Percentiles rank a stretch among this genome's conserved stretches.
These are phyloP conservation scores for Ornithoptera priamus DNA, from an alignment of 2,888 invertebrate genomes.

Conservation along the genomic window DNA sequence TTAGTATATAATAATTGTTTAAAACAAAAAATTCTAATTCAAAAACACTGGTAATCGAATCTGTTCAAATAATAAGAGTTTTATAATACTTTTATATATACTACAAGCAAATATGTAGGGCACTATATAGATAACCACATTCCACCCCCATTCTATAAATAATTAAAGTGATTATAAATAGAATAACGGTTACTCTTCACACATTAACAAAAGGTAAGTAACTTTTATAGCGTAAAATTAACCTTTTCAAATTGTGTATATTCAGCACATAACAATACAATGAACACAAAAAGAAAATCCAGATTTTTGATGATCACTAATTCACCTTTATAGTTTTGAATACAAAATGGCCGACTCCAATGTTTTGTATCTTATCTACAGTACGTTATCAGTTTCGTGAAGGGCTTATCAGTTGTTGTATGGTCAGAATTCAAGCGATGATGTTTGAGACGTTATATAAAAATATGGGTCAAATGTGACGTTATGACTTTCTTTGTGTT, in stretches of 20 bases:
- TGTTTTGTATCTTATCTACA: slow-evolving; percentile 33
- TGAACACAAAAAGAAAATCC: slow-evolving; percentile 2
- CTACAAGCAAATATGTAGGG: no score
- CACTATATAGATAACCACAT: no score
- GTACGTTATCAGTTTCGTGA: slow-evolving; percentile 28
- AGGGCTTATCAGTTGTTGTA: slow-evolving; percentile 27
- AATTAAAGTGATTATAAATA: no score
- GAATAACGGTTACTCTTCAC: no score
- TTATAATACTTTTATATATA: no score
- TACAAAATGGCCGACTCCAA: slow-evolving; percentile 34
- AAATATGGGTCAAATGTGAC: slow-evolving; percentile 11
- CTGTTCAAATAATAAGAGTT: no score
- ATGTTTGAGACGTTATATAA: background rate
- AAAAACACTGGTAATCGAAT: no score
- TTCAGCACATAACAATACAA: slow-evolving; percentile 10
- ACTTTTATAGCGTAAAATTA: background rate
- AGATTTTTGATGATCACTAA: slow-evolving; percentile 2
- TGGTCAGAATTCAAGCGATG: slow-evolving; percentile 4
- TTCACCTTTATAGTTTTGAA: slow-evolving; percentile 27
- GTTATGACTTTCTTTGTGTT: background rate
- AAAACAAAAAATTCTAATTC: no score
- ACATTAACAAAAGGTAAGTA: background rate
- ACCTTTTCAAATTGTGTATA: background rate
- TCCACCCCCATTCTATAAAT: no score
- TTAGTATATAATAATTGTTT: no score